These are phyloP conservation scores for Procambarus clarkii DNA, from an alignment of 1,140 invertebrate genomes.

Conservation along the genomic window DNA sequence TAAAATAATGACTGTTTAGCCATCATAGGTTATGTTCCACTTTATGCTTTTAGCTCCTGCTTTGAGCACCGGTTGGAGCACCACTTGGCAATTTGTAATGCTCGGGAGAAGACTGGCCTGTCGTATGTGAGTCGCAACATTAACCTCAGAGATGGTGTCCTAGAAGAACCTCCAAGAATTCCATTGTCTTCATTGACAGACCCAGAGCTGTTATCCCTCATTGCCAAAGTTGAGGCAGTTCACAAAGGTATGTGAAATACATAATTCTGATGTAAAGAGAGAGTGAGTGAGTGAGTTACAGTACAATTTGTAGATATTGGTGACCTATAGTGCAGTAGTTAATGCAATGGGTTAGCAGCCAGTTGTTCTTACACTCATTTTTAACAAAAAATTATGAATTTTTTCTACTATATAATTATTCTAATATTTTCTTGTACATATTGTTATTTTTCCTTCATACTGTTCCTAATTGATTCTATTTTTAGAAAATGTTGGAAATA, in stretches of 20 bases:
- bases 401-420: too few relatives aligned
- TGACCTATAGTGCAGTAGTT: too few relatives aligned
- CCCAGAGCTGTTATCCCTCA: slow-evolving; percentile 35
- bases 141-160: slow-evolving; percentile 1
- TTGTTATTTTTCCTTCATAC: background rate
- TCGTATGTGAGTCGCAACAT: slow-evolving; percentile 23
- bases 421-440: too few relatives aligned
- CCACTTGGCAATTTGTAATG: slow-evolving; percentile 54
- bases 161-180: background rate
- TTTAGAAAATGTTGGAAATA: slow-evolving; percentile 29
- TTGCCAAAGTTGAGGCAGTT: slow-evolving; percentile 27
- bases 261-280: too few relatives aligned
- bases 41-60: slow-evolving; percentile 44
- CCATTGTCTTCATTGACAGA: slow-evolving; percentile 24
- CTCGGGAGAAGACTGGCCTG: slow-evolving; percentile 11
- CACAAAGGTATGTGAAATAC: slow-evolving; percentile 25
- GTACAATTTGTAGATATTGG: too few relatives aligned
- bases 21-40: too few relatives aligned
- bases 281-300: too few relatives aligned
- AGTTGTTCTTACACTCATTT: too few relatives aligned
- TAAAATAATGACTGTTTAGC: too few relatives aligned
- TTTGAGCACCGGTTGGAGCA: slow-evolving; percentile 49
- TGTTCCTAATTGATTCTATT: too few relatives aligned
- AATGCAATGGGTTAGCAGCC: too few relatives aligned
- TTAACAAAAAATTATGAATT: too few relatives aligned